Percentiles rank a stretch among this genome's conserved stretches.
phyloP scores from a whole-genome alignment of 2,888 invertebrate genomes.

The Microplitis manilae region DNA sequence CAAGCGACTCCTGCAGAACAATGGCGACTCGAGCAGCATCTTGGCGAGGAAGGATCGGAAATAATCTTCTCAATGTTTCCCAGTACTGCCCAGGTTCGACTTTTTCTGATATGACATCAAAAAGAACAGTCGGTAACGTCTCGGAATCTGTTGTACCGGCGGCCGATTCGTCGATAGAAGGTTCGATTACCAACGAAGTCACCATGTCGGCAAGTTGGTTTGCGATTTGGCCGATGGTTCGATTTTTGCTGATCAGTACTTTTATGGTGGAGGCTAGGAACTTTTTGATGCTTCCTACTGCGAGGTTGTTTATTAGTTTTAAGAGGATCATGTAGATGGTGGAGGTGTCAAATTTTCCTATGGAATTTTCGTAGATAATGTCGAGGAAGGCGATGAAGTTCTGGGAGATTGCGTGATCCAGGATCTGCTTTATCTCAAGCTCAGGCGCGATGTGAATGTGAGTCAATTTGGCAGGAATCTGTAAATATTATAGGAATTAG shows the following conservation, averaged over 20 bases:
- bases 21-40: constrained; percentile 35
- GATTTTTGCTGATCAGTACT: too few species aligned
- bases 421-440: neutral
- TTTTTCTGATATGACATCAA: constrained; percentile 27
- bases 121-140: constrained; percentile 26
- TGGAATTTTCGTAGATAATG: constrained; percentile 10
- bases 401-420: neutral
- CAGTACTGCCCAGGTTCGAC: constrained; percentile 47
- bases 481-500: neutral
- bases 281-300: too few species aligned
- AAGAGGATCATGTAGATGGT: constrained; percentile 1
- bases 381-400: constrained; percentile 1
- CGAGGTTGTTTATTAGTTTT: too few species aligned
- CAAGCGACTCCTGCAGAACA: constrained; percentile 52
- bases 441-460: neutral
- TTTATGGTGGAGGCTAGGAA: too few species aligned
- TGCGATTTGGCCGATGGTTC: too few species aligned
- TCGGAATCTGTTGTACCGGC: too few species aligned
- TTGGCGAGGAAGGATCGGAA: constrained; percentile 42
- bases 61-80: constrained; percentile 52
- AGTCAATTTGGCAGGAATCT: neutral
- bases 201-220: too few species aligned
- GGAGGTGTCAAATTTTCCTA: constrained; percentile 17
- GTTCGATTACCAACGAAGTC: too few species aligned
- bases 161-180: too few species aligned